These are phyloP conservation scores for Lacanobia wlatinum DNA, from an alignment of 2,888 invertebrate genomes.

Conservation along the genomic window DNA sequence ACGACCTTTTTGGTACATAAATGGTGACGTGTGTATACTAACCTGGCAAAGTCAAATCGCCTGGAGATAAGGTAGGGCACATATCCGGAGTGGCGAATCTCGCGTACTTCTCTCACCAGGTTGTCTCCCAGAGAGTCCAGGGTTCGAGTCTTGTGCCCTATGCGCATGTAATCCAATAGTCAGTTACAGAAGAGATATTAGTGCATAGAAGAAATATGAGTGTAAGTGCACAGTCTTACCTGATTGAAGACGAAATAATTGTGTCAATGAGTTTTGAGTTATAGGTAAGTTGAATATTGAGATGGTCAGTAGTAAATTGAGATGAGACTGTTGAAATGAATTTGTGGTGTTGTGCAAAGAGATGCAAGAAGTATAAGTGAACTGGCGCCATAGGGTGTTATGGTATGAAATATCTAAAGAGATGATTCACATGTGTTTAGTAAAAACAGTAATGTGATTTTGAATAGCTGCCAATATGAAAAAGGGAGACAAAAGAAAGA, in stretches of 20 bases:
- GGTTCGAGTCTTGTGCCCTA: conserved; percentile 86
- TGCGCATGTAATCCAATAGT: conserved; percentile 39
- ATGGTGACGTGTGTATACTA: conserved; percentile 37
- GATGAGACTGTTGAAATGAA: background rate
- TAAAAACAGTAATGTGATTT: background rate
- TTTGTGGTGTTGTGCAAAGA: background rate
- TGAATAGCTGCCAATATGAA: background rate
- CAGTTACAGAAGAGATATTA: conserved; percentile 11
- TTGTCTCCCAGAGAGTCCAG: conserved; percentile 83
- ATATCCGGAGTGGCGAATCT: conserved; percentile 79
- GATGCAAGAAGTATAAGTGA: background rate
- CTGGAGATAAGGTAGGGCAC: conserved; percentile 74
- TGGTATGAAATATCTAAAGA: background rate
- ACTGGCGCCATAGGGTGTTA: too few relatives aligned
- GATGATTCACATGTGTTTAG: background rate
- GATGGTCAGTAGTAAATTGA: background rate
- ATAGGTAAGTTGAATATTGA: background rate
- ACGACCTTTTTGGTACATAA: background rate
- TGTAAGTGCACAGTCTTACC: conserved; percentile 55
- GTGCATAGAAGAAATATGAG: conserved; percentile 10
- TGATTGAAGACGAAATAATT: conserved; percentile 19
- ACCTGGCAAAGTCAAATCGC: conserved; percentile 77
- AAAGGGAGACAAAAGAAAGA: background rate
- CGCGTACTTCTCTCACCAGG: conserved; percentile 82
- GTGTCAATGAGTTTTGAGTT: background rate